Conservation (phyloP, 2,113 vertebrate species). For the Capricornis sumatraensis region DNA sequence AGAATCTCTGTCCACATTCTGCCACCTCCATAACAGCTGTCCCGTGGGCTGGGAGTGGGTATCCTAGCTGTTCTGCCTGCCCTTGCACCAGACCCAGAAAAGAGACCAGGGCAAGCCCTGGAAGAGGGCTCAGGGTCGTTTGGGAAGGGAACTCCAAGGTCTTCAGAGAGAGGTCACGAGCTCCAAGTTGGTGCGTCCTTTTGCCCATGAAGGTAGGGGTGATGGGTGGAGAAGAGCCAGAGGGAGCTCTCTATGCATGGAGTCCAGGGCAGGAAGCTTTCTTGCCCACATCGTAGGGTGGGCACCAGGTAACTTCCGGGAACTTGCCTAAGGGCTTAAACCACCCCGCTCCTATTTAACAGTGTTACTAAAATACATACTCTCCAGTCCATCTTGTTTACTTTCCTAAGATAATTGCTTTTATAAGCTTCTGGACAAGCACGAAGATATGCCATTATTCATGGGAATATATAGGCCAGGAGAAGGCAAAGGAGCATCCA, state of each 20-base stretch:
- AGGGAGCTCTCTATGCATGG: background rate
- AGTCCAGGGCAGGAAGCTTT: too few species aligned
- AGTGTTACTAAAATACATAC: background rate
- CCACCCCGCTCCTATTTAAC: background rate
- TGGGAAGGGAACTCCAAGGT: background rate
- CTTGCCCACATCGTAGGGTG: fast-evolving
- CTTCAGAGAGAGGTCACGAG: background rate
- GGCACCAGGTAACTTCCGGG: background rate
- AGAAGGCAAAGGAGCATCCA: background rate
- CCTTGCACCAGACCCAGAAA: background rate
- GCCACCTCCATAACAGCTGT: background rate
- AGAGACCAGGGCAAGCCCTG: background rate
- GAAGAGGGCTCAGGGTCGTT: background rate
- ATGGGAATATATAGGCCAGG: background rate
- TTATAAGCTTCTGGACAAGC: background rate
- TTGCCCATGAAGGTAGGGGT: background rate
- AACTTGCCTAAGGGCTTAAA: background rate
- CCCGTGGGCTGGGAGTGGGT: background rate
- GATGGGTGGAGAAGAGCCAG: background rate
- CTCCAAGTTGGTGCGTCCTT: background rate
- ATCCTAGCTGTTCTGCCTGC: background rate
- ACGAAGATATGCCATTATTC: background rate
- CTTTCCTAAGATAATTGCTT: background rate
- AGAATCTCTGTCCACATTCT: background rate
- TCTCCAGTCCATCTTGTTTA: background rate